Conservation (phyloP, 2,113 vertebrate species). For the Prochilodus magdalenae region DNA sequence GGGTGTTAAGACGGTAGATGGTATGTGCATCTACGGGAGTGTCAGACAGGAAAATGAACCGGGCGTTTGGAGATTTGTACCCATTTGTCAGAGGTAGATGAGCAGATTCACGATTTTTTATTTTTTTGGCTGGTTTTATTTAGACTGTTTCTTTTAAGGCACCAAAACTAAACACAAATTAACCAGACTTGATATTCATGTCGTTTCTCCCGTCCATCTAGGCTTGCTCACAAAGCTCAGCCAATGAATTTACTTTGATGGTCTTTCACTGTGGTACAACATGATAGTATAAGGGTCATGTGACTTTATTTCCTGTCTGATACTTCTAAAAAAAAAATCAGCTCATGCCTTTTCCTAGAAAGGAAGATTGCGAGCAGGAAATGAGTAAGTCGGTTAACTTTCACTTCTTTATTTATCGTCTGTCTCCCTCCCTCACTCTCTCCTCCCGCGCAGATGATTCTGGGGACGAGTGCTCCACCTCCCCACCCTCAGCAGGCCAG, state of each 20-base stretch:
- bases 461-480: constrained; percentile 83
- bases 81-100: no score
- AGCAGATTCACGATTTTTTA: no score
- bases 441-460: constrained; percentile 84
- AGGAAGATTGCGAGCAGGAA: background rate
- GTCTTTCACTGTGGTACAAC: background rate
- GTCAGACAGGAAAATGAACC: background rate
- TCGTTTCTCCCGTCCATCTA: no score
- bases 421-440: constrained; percentile 9
- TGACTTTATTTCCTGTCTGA: background rate
- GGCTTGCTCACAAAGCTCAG: background rate
- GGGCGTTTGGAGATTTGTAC: no score
- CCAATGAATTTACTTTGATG: background rate
- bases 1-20: background rate
- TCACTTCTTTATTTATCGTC: background rate
- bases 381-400: background rate
- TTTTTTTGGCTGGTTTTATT: no score
- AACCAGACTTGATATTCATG: no score
- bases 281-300: no score
- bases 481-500: constrained; percentile 74
- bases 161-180: no score
- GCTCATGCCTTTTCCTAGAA: background rate
- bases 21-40: background rate
- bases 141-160: no score
- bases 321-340: no score